A percentile compares a stretch with the other conserved stretches of the same genome.
These are phyloP conservation scores for Drosophila pseudoananassae DNA, from an alignment of 1,140 invertebrate genomes.

Conservation along the genomic window DNA sequence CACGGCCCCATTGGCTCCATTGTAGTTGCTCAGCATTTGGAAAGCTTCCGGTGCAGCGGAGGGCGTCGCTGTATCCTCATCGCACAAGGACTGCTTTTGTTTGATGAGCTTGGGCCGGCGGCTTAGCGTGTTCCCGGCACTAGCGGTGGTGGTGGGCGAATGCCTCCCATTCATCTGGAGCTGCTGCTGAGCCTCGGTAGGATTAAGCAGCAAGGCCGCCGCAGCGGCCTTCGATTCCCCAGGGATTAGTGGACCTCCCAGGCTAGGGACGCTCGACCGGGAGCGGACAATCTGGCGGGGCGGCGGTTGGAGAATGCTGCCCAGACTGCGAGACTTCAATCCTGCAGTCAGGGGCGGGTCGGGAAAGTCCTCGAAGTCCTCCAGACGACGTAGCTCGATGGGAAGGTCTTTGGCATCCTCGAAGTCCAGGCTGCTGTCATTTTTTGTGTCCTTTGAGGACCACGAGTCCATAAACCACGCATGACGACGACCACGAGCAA, in stretches of 20 bases:
- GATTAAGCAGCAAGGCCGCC: constrained; percentile 48
- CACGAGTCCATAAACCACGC: constrained; percentile 93
- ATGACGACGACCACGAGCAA: constrained; percentile 89
- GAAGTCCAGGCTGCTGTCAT: constrained; percentile 86
- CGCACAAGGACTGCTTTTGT: constrained; percentile 91
- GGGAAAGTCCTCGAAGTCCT: constrained; percentile 87
- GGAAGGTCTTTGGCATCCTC: constrained; percentile 90
- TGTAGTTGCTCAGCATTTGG: constrained; percentile 69
- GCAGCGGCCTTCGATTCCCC: constrained; percentile 57
- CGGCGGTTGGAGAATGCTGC: constrained; percentile 91
- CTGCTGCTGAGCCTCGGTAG: constrained; percentile 48
- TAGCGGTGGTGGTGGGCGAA: constrained; percentile 67
- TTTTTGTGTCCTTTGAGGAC: constrained; percentile 86
- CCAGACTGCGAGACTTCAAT: constrained; percentile 87
- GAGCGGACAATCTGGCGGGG: constrained; percentile 89
- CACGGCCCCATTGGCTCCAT: constrained; percentile 56
- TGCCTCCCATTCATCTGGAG: constrained; percentile 42
- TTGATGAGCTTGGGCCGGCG: constrained; percentile 88
- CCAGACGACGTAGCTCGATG: constrained; percentile 94
- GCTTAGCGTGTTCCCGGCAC: constrained; percentile 59
- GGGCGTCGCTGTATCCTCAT: constrained; percentile 85
- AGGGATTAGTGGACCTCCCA: constrained; percentile 84
- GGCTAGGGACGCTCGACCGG: constrained; percentile 89
- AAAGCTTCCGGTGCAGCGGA: constrained; percentile 39
- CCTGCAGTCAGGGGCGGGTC: constrained; percentile 84